Evolutionary conservation across 2,888 invertebrate species (phyloP), one percentile per base, ranked within the genome.

Genomic region (Chalcosyrphus nemorum): DNA sequence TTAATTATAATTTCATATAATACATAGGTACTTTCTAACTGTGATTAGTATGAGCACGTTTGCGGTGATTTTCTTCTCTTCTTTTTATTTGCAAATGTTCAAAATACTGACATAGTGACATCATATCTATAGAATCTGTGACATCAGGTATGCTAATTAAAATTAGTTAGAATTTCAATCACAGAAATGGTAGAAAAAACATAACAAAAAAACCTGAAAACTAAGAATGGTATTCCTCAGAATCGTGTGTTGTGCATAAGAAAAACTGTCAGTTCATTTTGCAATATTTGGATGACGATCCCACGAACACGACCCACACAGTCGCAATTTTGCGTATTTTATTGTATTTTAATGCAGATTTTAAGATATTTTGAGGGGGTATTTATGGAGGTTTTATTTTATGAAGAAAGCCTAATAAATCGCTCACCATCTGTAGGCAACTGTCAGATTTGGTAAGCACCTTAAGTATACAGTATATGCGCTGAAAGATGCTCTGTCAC

Each of bases 141-240:
- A 81, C 75, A 81, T 81, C 81, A 81, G 68, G 38, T 68, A 81
- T 81, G 81, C 63, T 70, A 81, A 81, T 81, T 59, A 29, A 9
- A 52, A 45, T 45, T 21, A 52, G 32, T 57, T 43, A 27, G 45
- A 56, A 56, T 57, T 81, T 61, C 54, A 81, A 81, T 70, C 47
- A 63, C 56, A 35, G 9, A 70, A 75, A 63, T 81, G 41, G 56
- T 29, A 59, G 29, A 54, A 19, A 13, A 59, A 41, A 54, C 13
- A 19, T n/a, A 24, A 11, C 7, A 43, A 38, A 38, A 38, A 13
- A 17, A 17, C n/a, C 13, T 21, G 13, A 38, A 32, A 2, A 13
- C 29, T 17, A 17, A 1, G 54, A 21, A 41, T 21, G 21, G 41
- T 24, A 41, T 32, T 32, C 29, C 32, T 35, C 2, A 9, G 17